Conservation (phyloP, 2,113 vertebrate species). For the Aplodontia rufa region DNA sequence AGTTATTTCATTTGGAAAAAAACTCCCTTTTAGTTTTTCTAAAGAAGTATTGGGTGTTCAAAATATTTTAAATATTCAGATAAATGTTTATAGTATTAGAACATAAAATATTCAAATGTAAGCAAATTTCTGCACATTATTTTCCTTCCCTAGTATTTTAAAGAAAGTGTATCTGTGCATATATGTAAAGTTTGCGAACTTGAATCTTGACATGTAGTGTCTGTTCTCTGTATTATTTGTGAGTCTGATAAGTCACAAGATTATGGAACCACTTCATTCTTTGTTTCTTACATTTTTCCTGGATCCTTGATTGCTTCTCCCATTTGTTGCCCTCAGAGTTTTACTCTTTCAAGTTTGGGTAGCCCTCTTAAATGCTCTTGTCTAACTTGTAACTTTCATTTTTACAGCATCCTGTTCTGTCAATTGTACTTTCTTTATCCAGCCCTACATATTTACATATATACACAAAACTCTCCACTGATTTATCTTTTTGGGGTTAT, state of each 20-base stretch:
- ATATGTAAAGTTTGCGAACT: neutral
- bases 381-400: neutral
- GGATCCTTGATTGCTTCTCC: neutral
- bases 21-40: constrained; percentile 39
- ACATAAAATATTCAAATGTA: constrained; percentile 10
- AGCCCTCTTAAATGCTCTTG: neutral
- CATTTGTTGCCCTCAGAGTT: neutral
- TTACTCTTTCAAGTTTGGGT: neutral
- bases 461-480: neutral
- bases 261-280: neutral
- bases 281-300: neutral
- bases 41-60: constrained; percentile 9
- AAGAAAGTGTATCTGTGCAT: no score
- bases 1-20: neutral
- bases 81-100: neutral
- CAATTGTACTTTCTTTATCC: neutral
- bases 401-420: neutral
- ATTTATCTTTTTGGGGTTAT: neutral
- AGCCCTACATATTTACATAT: neutral
- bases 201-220: neutral
- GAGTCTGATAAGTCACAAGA: neutral
- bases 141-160: neutral
- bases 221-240: neutral
- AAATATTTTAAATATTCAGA: constrained; percentile 31
- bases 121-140: neutral